Base-by-base conservation (phyloP, 2,888 invertebrate species). In the Pasiphila rectangulata region DNA sequence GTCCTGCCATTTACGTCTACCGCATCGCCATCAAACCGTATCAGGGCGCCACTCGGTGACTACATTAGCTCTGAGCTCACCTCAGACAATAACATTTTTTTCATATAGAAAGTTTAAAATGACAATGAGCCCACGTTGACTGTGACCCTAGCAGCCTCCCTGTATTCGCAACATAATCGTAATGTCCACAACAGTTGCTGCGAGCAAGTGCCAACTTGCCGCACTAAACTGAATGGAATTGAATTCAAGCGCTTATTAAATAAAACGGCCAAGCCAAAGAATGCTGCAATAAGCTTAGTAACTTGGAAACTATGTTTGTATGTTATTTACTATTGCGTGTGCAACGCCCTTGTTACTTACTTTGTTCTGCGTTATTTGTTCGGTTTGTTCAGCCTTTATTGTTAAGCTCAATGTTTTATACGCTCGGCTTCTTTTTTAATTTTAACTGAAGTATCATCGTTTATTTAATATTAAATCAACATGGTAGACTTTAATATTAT, bases 241-340 rank as follows among this genome's bases (percentile, higher is more conserved):
- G 45, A 50, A 45, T 50, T 40, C 37, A 29, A 36, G 45, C 19
- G 37, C 32, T 45, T 50, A 50, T 50, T 45, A 46, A 41, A 46
- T 50, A 45, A 42, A 49, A 20, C 16, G 40, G 43, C 4, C 21
- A 30, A 10, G 19, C 32, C 41, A 46, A 46, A 23, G 37, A 37
- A 41, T 40, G 15, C 36, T 12, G 36, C 32, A 21, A 32, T 41
- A 41, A 23, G 35, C 27, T 23, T 27, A 32, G 13, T 17, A 29
- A 43, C 30, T 20, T 25, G 9, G 7, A 35, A 39, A 35, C 25
- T 38, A 21, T 34, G 27, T 20, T 17, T 21, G 35, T 13, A 35
- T 10, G 13, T 4, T 35, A 10, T 35, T 21, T 35, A 20, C 13
- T 13, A n/a, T n/a, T n/a, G n/a, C n/a, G 21, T 4, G 2, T 4